A percentile compares a stretch with the other conserved stretches of the same genome.
These are phyloP conservation scores for Centruroides sculpturatus DNA, from an alignment of 1,140 invertebrate species.

Conservation along the genomic window DNA sequence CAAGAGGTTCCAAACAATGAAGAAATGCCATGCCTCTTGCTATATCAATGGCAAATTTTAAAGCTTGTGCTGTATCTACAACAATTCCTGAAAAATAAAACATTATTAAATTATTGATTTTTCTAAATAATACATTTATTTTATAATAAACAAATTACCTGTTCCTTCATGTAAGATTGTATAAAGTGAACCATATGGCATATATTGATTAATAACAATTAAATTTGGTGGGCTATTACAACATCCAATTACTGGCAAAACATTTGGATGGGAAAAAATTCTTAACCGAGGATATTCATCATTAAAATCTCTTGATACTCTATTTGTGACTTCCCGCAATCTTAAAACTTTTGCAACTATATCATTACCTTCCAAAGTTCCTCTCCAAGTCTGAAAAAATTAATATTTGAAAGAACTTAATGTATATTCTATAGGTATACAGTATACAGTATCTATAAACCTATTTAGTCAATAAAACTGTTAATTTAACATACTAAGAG, in stretches of 20 bases:
- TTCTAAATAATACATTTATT: neutral
- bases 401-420: neutral
- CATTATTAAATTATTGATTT: neutral
- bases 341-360: conserved; percentile 88
- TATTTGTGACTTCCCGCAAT: conserved; percentile 70
- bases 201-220: conserved; percentile 85
- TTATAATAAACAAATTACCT: conserved; percentile 29
- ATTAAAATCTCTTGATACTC: conserved; percentile 92
- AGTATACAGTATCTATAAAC: no score
- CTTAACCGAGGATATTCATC: conserved; percentile 94
- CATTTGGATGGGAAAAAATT: conserved; percentile 97
- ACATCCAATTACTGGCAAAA: conserved; percentile 90
- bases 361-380: conserved; percentile 96
- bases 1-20: conserved; percentile 72
- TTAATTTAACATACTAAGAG: no score
- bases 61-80: conserved; percentile 85
- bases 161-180: conserved; percentile 78
- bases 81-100: conserved; percentile 44
- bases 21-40: conserved; percentile 92
- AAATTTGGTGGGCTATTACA: conserved; percentile 86
- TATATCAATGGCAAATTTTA: conserved; percentile 84
- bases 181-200: conserved; percentile 89
- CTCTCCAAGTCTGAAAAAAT: conserved; percentile 62
- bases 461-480: no score
- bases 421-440: no score